Evolutionary conservation across 1,140 invertebrate species (phyloP).

Genomic region (Drosophila kepulauana): DNA sequence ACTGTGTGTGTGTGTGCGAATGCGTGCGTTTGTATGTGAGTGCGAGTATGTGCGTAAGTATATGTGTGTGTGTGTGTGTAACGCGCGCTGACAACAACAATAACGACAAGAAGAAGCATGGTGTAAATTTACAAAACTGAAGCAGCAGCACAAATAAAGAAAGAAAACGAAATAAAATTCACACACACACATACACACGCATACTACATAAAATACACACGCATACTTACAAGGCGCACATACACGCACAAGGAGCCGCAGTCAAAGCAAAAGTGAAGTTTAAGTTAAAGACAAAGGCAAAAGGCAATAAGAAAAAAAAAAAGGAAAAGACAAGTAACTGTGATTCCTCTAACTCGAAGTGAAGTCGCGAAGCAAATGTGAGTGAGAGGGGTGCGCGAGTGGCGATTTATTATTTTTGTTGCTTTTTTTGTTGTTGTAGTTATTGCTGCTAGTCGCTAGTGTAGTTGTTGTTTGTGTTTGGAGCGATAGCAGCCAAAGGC

Average conservation of each 20-base stretch:
- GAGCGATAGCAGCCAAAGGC: conserved; percentile 34
- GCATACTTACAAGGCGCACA: conserved; percentile 12
- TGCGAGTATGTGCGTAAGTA: conserved; percentile 10
- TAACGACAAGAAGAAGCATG: conserved; percentile 45
- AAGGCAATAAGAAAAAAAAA: conserved; percentile 1
- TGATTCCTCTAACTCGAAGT: conserved; percentile 19
- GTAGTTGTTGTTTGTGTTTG: conserved; percentile 5
- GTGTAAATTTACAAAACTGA: conserved; percentile 48
- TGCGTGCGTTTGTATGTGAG: conserved; percentile 8
- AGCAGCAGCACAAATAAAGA: conserved; percentile 29
- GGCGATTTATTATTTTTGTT: conserved; percentile 15
- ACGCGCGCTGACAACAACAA: conserved; percentile 52
- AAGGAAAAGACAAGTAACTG: conserved; percentile 11
- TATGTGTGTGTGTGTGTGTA: conserved; percentile 37
- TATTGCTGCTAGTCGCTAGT: neutral
- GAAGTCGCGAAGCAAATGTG: conserved; percentile 6
- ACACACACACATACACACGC: neutral
- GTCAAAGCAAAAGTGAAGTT: conserved; percentile 27
- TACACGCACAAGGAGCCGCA: conserved; percentile 1
- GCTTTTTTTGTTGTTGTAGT: conserved; percentile 5
- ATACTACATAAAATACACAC: neutral
- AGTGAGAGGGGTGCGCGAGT: conserved; percentile 5
- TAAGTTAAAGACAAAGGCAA: conserved; percentile 26
- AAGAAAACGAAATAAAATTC: conserved; percentile 30
- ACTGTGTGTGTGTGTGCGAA: conserved; percentile 12